phyloP scores from a whole-genome alignment of 2,888 invertebrate genomes.

The Leucophenga maculata region DNA sequence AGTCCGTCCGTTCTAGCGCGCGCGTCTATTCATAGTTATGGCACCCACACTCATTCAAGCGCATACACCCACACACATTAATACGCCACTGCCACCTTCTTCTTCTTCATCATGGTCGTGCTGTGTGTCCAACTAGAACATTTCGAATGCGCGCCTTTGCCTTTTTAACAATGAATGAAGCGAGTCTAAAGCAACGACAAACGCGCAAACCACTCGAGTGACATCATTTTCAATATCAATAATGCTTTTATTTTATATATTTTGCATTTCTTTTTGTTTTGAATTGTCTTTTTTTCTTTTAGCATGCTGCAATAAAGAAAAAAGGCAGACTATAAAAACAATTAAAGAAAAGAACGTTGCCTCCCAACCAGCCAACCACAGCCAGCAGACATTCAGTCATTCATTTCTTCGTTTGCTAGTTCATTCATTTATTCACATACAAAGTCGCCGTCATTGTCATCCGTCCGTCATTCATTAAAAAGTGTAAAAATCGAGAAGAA shows the following conservation, averaged over 20 bases:
- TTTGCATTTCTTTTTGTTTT: slow-evolving; percentile 11
- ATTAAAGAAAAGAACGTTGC: slow-evolving; percentile 14
- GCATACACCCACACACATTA: neutral
- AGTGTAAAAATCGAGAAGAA: neutral
- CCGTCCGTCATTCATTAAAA: slow-evolving; percentile 16
- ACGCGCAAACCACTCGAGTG: slow-evolving; percentile 44
- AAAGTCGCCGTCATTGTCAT: neutral
- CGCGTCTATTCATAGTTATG: slow-evolving; percentile 10
- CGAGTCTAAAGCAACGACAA: slow-evolving; percentile 32
- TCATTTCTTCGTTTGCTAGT: neutral
- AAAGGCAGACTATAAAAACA: slow-evolving; percentile 11
- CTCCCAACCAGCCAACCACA: neutral
- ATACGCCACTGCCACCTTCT: neutral
- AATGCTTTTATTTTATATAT: slow-evolving; percentile 21
- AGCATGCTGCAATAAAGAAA: neutral
- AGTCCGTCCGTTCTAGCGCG: no score
- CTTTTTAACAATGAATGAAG: slow-evolving; percentile 13
- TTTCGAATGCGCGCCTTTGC: slow-evolving; percentile 33
- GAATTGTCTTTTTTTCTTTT: slow-evolving; percentile 11
- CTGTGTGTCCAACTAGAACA: slow-evolving; percentile 36
- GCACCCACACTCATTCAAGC: neutral
- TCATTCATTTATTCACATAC: neutral
- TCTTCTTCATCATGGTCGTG: no score
- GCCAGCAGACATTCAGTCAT: neutral
- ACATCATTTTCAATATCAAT: slow-evolving; percentile 57